phyloP scores from a whole-genome alignment of 2,113 vertebrate genomes.

The Corynorhinus townsendii region DNA sequence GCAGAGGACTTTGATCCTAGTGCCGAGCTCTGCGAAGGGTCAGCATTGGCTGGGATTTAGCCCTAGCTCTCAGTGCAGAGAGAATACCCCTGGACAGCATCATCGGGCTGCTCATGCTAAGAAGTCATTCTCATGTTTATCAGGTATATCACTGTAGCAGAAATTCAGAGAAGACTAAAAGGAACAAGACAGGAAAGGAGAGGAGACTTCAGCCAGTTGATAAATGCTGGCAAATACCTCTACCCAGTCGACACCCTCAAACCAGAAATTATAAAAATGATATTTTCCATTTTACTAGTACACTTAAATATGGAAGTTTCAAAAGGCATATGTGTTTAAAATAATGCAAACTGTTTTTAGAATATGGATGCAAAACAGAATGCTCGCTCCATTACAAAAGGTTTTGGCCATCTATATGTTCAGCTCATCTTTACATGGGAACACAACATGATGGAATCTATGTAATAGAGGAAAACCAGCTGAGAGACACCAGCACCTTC shows the following conservation, averaged over 20 bases:
- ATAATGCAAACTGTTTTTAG: neutral
- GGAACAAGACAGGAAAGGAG: neutral
- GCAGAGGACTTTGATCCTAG: neutral
- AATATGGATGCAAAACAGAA: neutral
- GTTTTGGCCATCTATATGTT: neutral
- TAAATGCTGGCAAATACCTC: neutral
- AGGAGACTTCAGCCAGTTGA: neutral
- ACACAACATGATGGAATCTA: neutral
- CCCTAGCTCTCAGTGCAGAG: neutral
- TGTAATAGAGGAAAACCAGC: neutral
- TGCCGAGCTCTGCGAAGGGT: neutral
- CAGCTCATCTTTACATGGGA: neutral
- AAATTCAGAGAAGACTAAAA: neutral
- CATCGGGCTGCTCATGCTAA: neutral
- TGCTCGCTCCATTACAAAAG: neutral
- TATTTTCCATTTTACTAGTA: neutral
- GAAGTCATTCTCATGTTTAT: neutral
- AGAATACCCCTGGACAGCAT: neutral
- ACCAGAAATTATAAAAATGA: neutral
- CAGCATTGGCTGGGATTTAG: neutral
- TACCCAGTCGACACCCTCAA: neutral
- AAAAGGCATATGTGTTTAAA: neutral
- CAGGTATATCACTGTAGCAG: neutral
- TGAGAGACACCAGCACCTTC: neutral
- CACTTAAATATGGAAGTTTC: neutral